phyloP scores from a whole-genome alignment of 2,888 invertebrate genomes.

The Sinopyrophorus schimmeli region DNA sequence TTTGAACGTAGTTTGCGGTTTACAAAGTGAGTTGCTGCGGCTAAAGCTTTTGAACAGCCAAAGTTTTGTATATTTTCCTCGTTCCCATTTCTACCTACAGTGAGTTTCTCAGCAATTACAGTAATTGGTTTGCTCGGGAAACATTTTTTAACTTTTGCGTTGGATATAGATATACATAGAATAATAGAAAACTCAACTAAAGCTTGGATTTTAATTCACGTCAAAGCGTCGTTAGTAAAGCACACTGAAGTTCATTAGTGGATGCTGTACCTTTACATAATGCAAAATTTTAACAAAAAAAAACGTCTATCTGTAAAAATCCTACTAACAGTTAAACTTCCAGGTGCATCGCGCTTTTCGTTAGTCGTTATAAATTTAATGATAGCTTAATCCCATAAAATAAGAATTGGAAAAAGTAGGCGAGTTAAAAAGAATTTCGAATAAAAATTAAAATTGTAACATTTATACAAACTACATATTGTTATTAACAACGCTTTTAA shows the following conservation, averaged over 20 bases:
- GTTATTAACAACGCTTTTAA: no score
- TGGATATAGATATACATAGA: slow-evolving; percentile 8
- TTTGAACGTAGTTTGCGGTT: slow-evolving; percentile 20
- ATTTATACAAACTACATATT: no score
- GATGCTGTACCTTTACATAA: slow-evolving; percentile 17
- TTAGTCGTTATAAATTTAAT: no score
- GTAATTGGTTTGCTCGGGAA: slow-evolving; percentile 24
- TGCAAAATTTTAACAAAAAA: slow-evolving; percentile 14
- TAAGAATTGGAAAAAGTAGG: no score
- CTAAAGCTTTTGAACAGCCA: slow-evolving; percentile 19
- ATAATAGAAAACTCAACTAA: slow-evolving; percentile 13
- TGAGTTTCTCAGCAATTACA: slow-evolving; percentile 22
- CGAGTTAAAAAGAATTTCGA: no score
- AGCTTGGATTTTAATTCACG: slow-evolving; percentile 19
- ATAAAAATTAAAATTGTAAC: no score
- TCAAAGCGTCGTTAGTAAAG: slow-evolving; percentile 24
- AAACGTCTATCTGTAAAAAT: slow-evolving; percentile 28
- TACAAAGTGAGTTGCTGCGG: slow-evolving; percentile 22
- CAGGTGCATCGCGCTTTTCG: slow-evolving; percentile 28
- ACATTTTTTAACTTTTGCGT: slow-evolving; percentile 21
- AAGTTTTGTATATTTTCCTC: slow-evolving; percentile 20
- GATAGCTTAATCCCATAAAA: no score
- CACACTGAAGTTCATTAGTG: slow-evolving; percentile 19
- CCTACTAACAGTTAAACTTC: slow-evolving; percentile 36
- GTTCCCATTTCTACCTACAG: slow-evolving; percentile 16